Evolutionary conservation across 2,797 vertebrate genomes (phyloP).

Genomic region (Novumbra hubbsi): DNA sequence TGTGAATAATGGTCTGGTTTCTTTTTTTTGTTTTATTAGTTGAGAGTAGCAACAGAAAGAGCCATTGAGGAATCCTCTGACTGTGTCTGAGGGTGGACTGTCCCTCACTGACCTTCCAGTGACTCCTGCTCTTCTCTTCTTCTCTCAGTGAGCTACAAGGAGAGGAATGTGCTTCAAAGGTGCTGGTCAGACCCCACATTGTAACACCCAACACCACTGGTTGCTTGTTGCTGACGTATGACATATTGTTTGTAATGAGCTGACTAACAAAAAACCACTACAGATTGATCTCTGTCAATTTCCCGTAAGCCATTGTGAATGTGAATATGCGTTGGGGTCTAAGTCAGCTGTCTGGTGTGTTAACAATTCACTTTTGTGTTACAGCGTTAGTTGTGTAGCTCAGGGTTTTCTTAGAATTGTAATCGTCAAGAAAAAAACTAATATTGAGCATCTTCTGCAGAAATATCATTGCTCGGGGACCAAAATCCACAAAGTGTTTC

Average conservation of each 20-base stretch:
- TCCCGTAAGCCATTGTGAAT: conserved; percentile 42
- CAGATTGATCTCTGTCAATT: conserved; percentile 35
- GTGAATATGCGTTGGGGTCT: conserved; percentile 15
- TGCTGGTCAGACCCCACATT: not conserved
- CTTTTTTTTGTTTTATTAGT: conserved; percentile 7
- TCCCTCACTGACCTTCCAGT: not conserved
- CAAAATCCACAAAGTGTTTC: not conserved
- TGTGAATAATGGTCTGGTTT: conserved; percentile 16
- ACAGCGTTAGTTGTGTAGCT: not conserved
- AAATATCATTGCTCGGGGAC: not conserved
- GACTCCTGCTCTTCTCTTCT: not conserved
- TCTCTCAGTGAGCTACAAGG: conserved; percentile 26
- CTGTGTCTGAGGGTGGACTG: not conserved
- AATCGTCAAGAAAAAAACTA: not conserved
- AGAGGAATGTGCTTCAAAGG: conserved; percentile 41
- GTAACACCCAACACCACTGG: conserved; percentile 40
- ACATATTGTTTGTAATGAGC: conserved; percentile 22
- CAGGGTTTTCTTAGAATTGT: not conserved
- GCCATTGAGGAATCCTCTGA: not conserved
- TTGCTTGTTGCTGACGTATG: conserved; percentile 30
- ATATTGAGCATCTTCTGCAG: not conserved
- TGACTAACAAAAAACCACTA: conserved; percentile 14
- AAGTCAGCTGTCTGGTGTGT: not conserved
- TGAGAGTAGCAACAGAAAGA: conserved; percentile 3
- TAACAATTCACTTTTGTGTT: not conserved